Percentiles rank a stretch among this genome's conserved stretches.
phyloP scores from a whole-genome alignment of 1,140 invertebrate genomes.

The Eriosoma lanigerum region DNA sequence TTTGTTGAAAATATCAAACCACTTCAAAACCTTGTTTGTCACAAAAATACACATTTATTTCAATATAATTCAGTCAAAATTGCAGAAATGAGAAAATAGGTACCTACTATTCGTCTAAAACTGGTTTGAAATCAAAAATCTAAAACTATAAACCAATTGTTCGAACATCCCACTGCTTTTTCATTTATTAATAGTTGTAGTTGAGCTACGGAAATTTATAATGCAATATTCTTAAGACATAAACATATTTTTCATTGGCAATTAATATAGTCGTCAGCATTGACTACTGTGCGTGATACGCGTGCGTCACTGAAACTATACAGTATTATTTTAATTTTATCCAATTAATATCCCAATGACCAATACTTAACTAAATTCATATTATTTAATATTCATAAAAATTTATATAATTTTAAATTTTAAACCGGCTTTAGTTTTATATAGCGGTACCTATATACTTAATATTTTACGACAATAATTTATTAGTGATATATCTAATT shows the following conservation, averaged over 20 bases:
- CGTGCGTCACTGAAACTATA: background rate
- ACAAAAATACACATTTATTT: background rate
- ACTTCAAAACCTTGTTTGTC: background rate
- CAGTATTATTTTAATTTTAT: background rate
- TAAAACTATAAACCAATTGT: slow-evolving; percentile 5
- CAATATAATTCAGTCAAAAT: background rate
- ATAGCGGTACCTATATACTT: no score
- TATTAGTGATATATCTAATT: no score
- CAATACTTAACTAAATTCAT: no score
- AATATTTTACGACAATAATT: no score
- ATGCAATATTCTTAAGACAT: background rate
- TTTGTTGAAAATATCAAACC: slow-evolving; percentile 2
- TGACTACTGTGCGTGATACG: background rate
- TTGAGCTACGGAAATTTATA: background rate
- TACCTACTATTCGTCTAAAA: background rate
- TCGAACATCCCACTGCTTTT: background rate
- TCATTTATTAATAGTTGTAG: background rate
- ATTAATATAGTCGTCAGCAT: background rate
- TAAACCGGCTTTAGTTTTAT: no score
- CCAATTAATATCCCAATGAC: no score
- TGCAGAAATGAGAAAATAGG: no score
- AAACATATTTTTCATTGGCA: background rate
- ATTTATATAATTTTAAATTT: no score
- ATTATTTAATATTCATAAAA: no score
- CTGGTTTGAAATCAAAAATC: background rate